Base-by-base conservation (phyloP, 2,797 vertebrate genomes). In the Orestias chungarensis region DNA sequence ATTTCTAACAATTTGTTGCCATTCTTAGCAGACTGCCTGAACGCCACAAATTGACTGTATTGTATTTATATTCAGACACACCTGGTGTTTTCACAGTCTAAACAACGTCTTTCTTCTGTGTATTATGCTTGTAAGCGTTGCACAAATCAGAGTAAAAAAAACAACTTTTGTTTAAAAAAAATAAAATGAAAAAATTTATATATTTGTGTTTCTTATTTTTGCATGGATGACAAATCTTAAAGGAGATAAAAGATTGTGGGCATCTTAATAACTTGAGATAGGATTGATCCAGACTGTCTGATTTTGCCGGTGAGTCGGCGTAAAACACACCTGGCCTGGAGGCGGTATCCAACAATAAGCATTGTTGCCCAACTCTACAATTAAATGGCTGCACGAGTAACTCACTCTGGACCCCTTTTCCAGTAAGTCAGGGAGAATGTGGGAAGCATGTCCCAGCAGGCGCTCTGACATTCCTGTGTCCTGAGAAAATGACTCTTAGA, bases 401-500 rank as follows among this genome's bases (percentile, higher is more conserved):
- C 77, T 68, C 78, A n/a, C 69, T 75, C 1, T 33, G 83, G 77
- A 69, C 72, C 76, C 87, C 88, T 92, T 90, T 92, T 90, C 82
- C 82, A 71, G 84, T 86, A 88, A 76, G 65, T 88, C 73, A 50
- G 25, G 42, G 90, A 86, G 89, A 92, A 91, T 91, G 87, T 59
- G 27, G 79, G 81, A 72, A 90, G 84, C 94, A 70, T 91, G 94
- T 93, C 64, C 61, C 75, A 88, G 91, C 94, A 93, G 85, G 93
- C 87, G 84, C 17, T 89, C 81, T 89, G 84, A 86, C 93, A 95
- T 95, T 95, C 94, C 92, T 93, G 83, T 88, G 89, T 93, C 92
- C 92, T 94, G 93, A 94, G 93, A 93, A 94, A 92, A 94, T 90
- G 82, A 91, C 88, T 91, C 78, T 92, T 85, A 90, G 92, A 95